phyloP scores from a whole-genome alignment of 2,888 invertebrate genomes.

The Dicyrtomina minuta region DNA sequence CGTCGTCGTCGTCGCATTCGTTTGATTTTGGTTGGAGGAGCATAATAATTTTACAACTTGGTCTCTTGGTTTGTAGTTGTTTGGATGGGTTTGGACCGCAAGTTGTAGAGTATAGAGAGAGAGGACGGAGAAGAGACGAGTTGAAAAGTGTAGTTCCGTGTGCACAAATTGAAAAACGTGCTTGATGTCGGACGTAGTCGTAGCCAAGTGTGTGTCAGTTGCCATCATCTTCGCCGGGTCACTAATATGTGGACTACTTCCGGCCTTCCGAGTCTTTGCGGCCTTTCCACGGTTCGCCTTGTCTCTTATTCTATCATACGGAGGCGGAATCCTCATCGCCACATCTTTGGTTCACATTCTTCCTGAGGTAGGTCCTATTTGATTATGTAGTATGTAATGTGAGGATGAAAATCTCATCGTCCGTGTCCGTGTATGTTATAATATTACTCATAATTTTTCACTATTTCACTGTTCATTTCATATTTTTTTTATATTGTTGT shows the following conservation, averaged over 20 bases:
- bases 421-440: no score
- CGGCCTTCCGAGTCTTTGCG: conserved; percentile 51
- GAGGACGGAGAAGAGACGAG: conserved; percentile 27
- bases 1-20: no score
- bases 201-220: conserved; percentile 51
- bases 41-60: no score
- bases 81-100: background rate
- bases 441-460: no score
- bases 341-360: conserved; percentile 77
- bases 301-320: conserved; percentile 73
- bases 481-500: no score
- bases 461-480: no score
- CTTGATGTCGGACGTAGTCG: conserved; percentile 48
- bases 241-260: conserved; percentile 52
- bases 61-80: background rate
- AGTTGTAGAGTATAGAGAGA: background rate
- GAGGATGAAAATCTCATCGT: no score
- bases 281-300: conserved; percentile 56
- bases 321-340: conserved; percentile 75
- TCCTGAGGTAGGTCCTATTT: conserved; percentile 67
- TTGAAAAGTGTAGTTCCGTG: conserved; percentile 38
- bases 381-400: no score
- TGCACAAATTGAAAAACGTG: conserved; percentile 35
- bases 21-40: no score
- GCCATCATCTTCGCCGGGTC: conserved; percentile 52